Evolutionary conservation across 1,140 invertebrate species (phyloP), one percentile per base, ranked within the genome.

Genomic region (Plodia interpunctella): DNA sequence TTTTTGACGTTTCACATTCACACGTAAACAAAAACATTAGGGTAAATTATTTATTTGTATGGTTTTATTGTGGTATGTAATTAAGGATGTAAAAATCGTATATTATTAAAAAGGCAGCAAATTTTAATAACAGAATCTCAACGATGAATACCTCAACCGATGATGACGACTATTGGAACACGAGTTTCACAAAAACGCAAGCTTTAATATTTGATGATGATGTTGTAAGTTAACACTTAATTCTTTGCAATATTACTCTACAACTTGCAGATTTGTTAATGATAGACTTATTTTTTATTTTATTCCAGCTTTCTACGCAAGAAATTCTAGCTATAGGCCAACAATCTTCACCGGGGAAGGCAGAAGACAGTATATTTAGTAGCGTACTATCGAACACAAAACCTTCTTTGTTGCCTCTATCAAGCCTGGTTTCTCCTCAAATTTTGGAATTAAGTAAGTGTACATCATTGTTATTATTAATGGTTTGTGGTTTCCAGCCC

Each of bases 121-220:
- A 1, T 35, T 5, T 11, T 5, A 11, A 5, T 13, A 35, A 9
- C 32, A 44, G 38, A 44, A 44, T 44, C 38, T 17, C 13, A n/a
- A 44, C 13, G 5, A 44, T 44, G 38, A 44, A 44, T 44, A 10
- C 38, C 38, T 15, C 38, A 44, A 6, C 13, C 8, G 38, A 44
- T 62, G 83, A 88, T 18, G 83, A 86, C 50, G 85, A 88, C 49
- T 88, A 87, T 59, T 88, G 86, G 86, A 88, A 88, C 61, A 87
- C 80, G 3, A 88, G 85, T 64, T 83, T 87, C 62, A 87, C 85
- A 0, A 85, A 87, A 59, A 74, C 72, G 0, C 81, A 80, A 59
- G 86, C 86, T 0, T 81, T 87, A 20, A 86, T 73, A 63, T 88
- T 88, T 59, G 86, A 88, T 32, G 86, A 88, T 56, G 86, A 87